Base-by-base conservation (phyloP, 2,888 invertebrate species). In the Nemoura dubitans region DNA sequence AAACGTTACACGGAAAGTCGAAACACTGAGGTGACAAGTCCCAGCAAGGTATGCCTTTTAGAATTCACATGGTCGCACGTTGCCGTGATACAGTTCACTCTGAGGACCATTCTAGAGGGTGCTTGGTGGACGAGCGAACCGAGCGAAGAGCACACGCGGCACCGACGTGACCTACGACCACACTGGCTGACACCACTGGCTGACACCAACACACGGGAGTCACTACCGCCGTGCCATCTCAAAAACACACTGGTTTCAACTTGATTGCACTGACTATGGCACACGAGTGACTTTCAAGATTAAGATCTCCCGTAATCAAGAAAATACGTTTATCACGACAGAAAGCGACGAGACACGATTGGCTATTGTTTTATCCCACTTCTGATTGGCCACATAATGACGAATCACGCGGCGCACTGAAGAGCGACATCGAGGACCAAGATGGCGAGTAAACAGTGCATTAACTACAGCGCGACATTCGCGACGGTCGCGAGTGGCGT, bases 371-470 rank as follows among this genome's bases (percentile, higher is more conserved):
- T 81, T 30, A 30, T 28, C 30, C n/a, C 59, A 16, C 59, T n/a
- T 81, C 81, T 81, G 81, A 81, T 81, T 81, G 81, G 81, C 30
- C 30, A 30, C n/a, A 29, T 29, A 81, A 28, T 30, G 81, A 81
- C 81, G 81, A 81, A 81, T 81, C 81, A 30, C 81, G 30, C 26
- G 28, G n/a, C 81, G 81, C 59, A 59, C 59, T 59, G 21, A 1
- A 7, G 1, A 59, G 59, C 59, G 59, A 59, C 59, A 59, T 59
- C 59, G 59, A 59, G 59, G 16, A 16, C 59, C 59, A 59, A 59
- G 59, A 59, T 59, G 59, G 59, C 59, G 59, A 59, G 36, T 21
- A 21, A 59, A 59, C 16, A 59, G 59, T 2, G 16, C 1, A 59
- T 59, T 59, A 59, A 59, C n/a, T n/a, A 59, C 21, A 59, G 59